These are phyloP conservation scores for Ptilorrhoa leucosticta DNA, from an alignment of 2,113 vertebrate species.

Conservation along the genomic window DNA sequence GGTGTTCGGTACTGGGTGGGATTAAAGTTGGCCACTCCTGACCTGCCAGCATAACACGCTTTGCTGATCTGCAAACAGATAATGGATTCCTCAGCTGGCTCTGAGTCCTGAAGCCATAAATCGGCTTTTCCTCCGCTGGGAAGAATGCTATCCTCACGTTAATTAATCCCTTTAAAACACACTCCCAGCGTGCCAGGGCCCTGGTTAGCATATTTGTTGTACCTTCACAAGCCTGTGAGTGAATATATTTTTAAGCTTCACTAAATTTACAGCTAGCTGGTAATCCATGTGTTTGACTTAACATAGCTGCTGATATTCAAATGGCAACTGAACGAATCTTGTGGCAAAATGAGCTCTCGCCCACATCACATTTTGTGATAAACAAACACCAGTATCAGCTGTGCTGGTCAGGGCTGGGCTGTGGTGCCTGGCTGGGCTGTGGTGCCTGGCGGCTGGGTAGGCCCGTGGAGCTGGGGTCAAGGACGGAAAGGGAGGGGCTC, in stretches of 20 bases:
- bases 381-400: rapidly evolving
- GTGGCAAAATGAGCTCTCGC: background rate
- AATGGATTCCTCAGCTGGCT: background rate
- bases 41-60: background rate
- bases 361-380: rapidly evolving
- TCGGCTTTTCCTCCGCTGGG: background rate
- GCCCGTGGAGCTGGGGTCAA: background rate
- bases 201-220: background rate
- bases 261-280: background rate
- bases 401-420: background rate
- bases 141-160: background rate
- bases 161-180: slow-evolving; percentile 12
- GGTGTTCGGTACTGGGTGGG: background rate
- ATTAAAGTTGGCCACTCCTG: background rate
- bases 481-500: background rate
- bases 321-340: rapidly evolving
- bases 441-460: rapidly evolving
- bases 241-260: background rate
- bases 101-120: background rate
- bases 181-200: background rate
- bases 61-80: background rate
- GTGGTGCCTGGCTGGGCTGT: rapidly evolving
- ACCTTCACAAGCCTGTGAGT: background rate
- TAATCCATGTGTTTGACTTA: background rate
- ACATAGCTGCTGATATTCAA: background rate